Evolutionary conservation across 2,113 vertebrate genomes (phyloP).

Genomic region (Seriola rivoliana): DNA sequence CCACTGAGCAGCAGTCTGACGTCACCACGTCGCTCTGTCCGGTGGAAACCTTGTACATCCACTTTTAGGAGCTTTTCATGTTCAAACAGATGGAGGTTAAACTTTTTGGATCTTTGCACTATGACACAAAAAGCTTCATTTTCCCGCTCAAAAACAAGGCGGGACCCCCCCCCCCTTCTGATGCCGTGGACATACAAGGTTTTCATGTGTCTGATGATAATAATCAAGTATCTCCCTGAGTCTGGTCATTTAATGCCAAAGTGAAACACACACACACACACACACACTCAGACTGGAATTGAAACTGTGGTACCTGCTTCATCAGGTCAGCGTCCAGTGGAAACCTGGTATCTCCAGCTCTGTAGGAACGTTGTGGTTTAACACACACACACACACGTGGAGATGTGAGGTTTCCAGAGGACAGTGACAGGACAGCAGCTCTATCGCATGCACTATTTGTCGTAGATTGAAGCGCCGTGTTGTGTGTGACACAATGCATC

Average conservation of each 20-base stretch:
- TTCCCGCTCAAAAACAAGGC: not conserved
- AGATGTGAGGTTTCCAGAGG: conserved; percentile 5
- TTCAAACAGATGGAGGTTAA: not conserved
- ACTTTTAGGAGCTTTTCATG: not conserved
- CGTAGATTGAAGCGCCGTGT: conserved; percentile 67
- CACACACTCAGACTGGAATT: conserved; percentile 65
- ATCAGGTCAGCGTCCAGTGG: not conserved
- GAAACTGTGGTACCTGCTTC: conserved; percentile 73
- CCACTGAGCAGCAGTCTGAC: too few relatives aligned
- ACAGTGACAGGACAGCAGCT: conserved; percentile 23
- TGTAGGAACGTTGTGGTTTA: not conserved
- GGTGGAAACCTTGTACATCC: not conserved
- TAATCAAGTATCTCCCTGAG: not conserved
- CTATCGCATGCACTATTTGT: conserved; percentile 75
- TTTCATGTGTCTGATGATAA: not conserved
- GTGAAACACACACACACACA: conserved; percentile 17
- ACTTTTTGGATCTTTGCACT: not conserved
- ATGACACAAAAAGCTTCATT: not conserved
- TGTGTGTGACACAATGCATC: conserved; percentile 32
- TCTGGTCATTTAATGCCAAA: conserved; percentile 64
- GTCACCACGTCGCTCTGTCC: not conserved
- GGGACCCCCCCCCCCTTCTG: too few relatives aligned
- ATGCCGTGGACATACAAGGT: not conserved
- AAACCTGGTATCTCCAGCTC: not conserved
- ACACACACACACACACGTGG: not conserved